Evolutionary conservation across 2,888 invertebrate genomes (phyloP), one percentile per base, ranked within the genome.

Genomic region (Macroteleia sp.): DNA sequence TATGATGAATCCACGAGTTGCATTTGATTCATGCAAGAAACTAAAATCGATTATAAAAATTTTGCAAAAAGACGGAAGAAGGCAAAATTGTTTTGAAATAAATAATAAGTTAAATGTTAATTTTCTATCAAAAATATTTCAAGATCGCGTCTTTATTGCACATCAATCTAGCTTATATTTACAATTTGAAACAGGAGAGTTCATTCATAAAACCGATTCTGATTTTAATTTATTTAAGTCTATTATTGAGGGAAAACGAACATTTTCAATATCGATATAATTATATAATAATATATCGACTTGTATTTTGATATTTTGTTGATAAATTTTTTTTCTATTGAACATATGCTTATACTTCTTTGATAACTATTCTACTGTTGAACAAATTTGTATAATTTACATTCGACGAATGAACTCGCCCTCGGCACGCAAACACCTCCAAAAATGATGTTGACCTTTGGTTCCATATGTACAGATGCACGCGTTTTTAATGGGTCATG

Each of bases 391-490:
- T n/a, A n/a, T n/a, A n/a, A n/a, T n/a, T n/a, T n/a, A 30, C 10
- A 22, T 39, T 36, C 25, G 17, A 54, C 25, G 52, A 52, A 52
- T 34, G 10, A 44, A 52, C 30, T 25, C 64, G 14, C 17, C 8
- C 19, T 16, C 17, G 12, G 12, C 8, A 10, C 22, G 17, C 10
- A 30, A 28, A 42, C 28, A 10, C 28, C 56, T 14, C 12, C 12
- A 32, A 25, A 36, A 17, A 16, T 14, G 10, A 1, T 14, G 39
- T 56, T 12, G 52, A 56, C 64, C 67, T 67, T 67, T 56, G 67
- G 67, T 56, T 64, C 22, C 39, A 10, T 67, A 46, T 67, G 30
- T 56, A 56, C 67, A 67, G 39, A n/a, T 30, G 42, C 50, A 41
- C 19, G 30, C 50, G 39, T 20, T 12, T 10, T 48, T 22, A 19